phyloP scores from a whole-genome alignment of 2,888 invertebrate species.

The Drosophila mercatorum region DNA sequence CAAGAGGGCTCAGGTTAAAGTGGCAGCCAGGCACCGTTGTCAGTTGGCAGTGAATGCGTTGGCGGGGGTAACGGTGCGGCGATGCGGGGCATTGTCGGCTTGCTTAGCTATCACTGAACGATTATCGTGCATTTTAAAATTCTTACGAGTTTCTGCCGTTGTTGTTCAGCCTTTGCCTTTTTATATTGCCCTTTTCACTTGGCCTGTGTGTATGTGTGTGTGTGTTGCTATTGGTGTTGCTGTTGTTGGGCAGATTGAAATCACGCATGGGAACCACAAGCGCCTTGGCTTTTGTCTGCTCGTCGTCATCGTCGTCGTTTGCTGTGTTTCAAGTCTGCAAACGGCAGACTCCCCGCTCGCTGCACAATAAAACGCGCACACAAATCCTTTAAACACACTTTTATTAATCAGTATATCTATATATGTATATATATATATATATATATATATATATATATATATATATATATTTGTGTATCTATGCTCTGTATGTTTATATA shows the following conservation, averaged over 20 bases:
- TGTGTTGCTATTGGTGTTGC: constrained; percentile 41
- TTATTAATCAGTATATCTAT: constrained; percentile 66
- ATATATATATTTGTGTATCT: constrained; percentile 34
- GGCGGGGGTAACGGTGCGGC: constrained; percentile 21
- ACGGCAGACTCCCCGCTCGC: constrained; percentile 13
- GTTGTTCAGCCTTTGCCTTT: constrained; percentile 59
- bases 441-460: constrained; percentile 17
- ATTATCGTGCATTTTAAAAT: constrained; percentile 85
- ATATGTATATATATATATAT: constrained; percentile 22
- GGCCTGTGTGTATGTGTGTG: constrained; percentile 15
- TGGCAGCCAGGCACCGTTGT: constrained; percentile 71
- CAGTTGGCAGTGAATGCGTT: constrained; percentile 51
- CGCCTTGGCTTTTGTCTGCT: constrained; percentile 70
- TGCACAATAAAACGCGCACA: constrained; percentile 21
- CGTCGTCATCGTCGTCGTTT: constrained; percentile 47
- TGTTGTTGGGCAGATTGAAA: constrained; percentile 70
- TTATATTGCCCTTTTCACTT: constrained; percentile 78
- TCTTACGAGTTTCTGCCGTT: constrained; percentile 80
- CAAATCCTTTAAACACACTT: constrained; percentile 70
- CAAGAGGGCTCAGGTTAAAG: constrained; percentile 61
- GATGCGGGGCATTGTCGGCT: constrained; percentile 69
- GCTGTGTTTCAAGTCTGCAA: constrained; percentile 46
- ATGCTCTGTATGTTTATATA: constrained; percentile 23
- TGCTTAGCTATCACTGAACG: constrained; percentile 82
- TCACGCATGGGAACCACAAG: constrained; percentile 81